These are phyloP conservation scores for Caenorhabditis latens DNA, from an alignment of 1,140 invertebrate species.

Conservation along the genomic window DNA sequence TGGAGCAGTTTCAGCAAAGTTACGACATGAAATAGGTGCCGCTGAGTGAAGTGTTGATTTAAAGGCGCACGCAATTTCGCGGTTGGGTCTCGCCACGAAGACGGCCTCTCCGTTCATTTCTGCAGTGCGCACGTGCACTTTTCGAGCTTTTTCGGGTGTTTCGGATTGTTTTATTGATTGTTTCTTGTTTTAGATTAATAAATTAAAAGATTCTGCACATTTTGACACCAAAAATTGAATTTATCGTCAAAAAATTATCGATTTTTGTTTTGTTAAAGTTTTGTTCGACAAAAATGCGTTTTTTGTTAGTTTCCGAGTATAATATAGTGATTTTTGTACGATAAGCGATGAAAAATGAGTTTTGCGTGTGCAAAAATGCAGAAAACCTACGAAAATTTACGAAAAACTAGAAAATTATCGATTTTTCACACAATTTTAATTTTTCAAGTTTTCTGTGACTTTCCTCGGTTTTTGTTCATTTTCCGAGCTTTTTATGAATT, in stretches of 20 bases:
- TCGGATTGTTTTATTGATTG: not conserved
- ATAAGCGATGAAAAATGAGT: too few relatives aligned
- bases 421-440: not conserved
- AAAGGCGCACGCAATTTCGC: constrained; percentile 23
- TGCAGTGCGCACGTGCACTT: constrained; percentile 23
- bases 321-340: too few relatives aligned
- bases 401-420: too few relatives aligned
- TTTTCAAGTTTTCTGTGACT: not conserved
- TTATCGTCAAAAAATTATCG: not conserved
- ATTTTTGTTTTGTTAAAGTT: not conserved
- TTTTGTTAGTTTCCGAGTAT: too few relatives aligned
- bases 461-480: not conserved
- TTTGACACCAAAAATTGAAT: not conserved
- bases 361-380: too few relatives aligned
- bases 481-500: not conserved
- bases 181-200: not conserved
- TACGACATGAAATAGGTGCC: not conserved
- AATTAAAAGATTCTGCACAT: not conserved
- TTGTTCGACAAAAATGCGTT: too few relatives aligned
- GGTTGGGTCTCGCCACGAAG: constrained; percentile 35
- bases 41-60: not conserved
- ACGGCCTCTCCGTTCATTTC: constrained; percentile 37
- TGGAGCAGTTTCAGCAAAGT: not conserved
- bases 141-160: not conserved
- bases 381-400: too few relatives aligned